phyloP scores from a whole-genome alignment of 2,113 vertebrate species.

The Notiomystis cincta region DNA sequence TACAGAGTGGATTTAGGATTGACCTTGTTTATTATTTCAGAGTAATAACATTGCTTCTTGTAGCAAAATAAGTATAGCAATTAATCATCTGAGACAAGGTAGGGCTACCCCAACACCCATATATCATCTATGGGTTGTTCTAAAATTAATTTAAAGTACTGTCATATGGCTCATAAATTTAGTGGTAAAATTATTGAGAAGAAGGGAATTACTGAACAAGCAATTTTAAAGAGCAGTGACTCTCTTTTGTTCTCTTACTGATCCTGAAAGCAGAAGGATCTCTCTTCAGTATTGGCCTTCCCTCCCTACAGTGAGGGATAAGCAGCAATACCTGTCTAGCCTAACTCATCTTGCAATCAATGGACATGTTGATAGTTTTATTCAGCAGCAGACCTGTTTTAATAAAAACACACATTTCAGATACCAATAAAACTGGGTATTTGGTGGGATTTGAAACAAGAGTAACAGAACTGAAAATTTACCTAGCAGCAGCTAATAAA shows the following conservation, averaged over 20 bases:
- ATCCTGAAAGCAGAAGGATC: neutral
- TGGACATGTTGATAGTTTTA: neutral
- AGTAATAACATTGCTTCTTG: neutral
- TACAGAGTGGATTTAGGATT: neutral
- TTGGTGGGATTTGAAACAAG: neutral
- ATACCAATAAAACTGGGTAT: neutral
- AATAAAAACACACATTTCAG: neutral
- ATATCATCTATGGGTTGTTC: neutral
- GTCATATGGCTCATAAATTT: neutral
- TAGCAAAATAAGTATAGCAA: neutral
- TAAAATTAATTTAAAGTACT: neutral
- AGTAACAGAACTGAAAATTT: neutral
- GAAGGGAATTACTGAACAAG: neutral
- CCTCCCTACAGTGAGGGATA: neutral
- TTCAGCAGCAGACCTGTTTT: neutral
- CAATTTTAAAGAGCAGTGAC: neutral
- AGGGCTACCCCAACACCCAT: neutral
- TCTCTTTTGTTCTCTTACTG: neutral
- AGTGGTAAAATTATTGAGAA: neutral
- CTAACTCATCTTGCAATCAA: neutral
- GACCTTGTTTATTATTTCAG: neutral
- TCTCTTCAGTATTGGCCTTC: neutral
- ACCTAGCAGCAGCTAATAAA: neutral
- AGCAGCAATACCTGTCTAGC: neutral
- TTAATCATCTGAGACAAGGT: neutral